Evolutionary conservation across 2,113 vertebrate genomes (phyloP).

Genomic region (Engystomops pustulosus): DNA sequence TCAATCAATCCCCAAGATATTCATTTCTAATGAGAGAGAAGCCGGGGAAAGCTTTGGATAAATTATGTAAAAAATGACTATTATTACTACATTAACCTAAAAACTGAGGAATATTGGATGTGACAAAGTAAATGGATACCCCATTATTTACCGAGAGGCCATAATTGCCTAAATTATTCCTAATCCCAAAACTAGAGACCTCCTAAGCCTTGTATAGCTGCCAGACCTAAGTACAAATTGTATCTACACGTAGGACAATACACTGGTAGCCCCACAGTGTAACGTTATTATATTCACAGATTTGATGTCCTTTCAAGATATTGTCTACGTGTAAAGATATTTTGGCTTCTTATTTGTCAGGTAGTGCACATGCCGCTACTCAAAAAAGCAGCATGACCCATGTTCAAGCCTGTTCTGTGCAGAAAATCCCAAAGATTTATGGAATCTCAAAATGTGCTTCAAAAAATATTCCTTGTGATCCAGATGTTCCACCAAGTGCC

Average conservation of each 20-base stretch:
- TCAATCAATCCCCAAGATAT: neutral
- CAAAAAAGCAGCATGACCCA: too few species aligned
- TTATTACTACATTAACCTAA: conserved; percentile 28
- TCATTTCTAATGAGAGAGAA: neutral
- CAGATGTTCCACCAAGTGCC: too few species aligned
- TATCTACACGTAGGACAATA: neutral
- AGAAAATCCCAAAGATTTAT: too few species aligned
- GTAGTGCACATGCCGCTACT: too few species aligned
- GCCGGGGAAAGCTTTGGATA: neutral
- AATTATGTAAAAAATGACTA: conserved; percentile 31
- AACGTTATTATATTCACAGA: too few species aligned
- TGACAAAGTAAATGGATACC: conserved; percentile 7
- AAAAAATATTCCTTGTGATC: too few species aligned
- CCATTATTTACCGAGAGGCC: conserved; percentile 27
- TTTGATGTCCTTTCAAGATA: too few species aligned
- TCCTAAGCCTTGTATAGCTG: neutral
- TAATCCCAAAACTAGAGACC: conserved; percentile 7
- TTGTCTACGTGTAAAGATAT: too few species aligned
- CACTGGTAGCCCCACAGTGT: too few species aligned
- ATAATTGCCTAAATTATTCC: conserved; percentile 11
- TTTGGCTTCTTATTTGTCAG: too few species aligned
- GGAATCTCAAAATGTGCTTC: too few species aligned
- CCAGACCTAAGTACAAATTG: neutral
- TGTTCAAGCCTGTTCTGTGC: too few species aligned
- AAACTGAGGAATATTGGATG: neutral